Percentiles rank a stretch among this genome's conserved stretches.
Evolutionary conservation across 2,888 invertebrate species (phyloP).

Genomic region (Odontocolon sp.): DNA sequence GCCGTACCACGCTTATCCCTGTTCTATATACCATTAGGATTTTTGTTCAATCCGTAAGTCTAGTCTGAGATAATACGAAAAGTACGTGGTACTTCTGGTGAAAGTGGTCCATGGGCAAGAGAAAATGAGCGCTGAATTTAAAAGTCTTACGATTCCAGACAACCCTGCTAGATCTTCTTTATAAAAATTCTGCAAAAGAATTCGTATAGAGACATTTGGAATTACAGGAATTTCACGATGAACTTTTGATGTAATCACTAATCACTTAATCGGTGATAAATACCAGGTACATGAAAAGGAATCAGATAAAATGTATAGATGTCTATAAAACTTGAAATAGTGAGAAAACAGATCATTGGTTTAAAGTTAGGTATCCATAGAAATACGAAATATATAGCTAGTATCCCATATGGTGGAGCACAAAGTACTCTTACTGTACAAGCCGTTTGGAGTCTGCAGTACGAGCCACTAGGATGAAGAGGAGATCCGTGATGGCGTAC

Average conservation of each 20-base stretch:
- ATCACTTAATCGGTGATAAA: too few relatives aligned
- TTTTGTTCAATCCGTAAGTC: constrained; percentile 12
- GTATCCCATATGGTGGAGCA: too few relatives aligned
- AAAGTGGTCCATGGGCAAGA: constrained; percentile 5
- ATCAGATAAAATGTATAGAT: too few relatives aligned
- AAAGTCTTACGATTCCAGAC: constrained; percentile 37
- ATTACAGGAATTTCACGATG: too few relatives aligned
- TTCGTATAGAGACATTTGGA: background rate
- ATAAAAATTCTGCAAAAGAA: background rate
- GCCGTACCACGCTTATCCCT: background rate
- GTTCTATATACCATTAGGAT: constrained; percentile 12
- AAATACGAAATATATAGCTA: too few relatives aligned
- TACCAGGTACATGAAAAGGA: too few relatives aligned
- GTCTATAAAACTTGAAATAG: too few relatives aligned
- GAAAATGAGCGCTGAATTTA: constrained; percentile 43
- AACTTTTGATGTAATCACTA: too few relatives aligned
- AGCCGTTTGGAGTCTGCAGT: background rate
- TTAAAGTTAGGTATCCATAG: too few relatives aligned
- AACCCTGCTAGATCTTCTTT: background rate
- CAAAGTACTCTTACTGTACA: too few relatives aligned
- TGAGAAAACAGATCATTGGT: too few relatives aligned
- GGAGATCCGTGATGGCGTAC: background rate
- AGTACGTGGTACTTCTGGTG: constrained; percentile 18
- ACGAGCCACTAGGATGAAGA: background rate
- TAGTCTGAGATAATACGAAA: constrained; percentile 22